Base-by-base conservation (phyloP, 1,140 invertebrate species). In the Ceratina japonica region DNA sequence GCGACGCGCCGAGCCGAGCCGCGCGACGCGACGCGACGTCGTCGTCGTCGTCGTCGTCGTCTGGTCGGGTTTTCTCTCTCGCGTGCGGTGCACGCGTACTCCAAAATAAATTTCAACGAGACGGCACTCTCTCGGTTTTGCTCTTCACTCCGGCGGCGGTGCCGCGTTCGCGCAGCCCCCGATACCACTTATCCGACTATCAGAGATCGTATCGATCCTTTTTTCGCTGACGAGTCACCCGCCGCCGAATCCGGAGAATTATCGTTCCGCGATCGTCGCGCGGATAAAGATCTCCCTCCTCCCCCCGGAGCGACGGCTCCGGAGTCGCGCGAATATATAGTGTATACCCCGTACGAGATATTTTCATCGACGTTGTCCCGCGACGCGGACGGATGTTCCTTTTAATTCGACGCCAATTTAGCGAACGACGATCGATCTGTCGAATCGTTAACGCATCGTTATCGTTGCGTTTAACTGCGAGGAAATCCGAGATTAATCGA, bases 201-300 rank as follows among this genome's bases (percentile, higher is more conserved):
- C n/a, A 20, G 49, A 44, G 20, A 27, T 63, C 59, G 8, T 54
- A 72, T 78, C 75, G 75, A 77, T 71, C 18, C 68, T 12, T 3
- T 56, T 64, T 63, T 61, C 66, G 20, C 12, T 18, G 73, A 49
- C 63, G 63, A 66, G 54, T 59, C 63, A 56, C n/a, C 52, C 49
- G 37, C 37, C 37, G 10, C 13, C 63, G 74, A 75, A 68, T 68
- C 64, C 44, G 12, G 8, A 5, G 31, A 72, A 64, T 72, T 27
- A 72, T 78, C 59, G 20, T 44, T 52, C 12, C 15, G 20, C 66
- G 49, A 44, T 54, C 22, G 4, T 52, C 51, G 61, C 72, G 64
- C 76, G 61, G 80, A 83, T 83, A 83, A 83, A 24, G 64, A 68
- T 56, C 62, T 78, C 58, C 51, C 79, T 10, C n/a, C n/a, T 10